These are phyloP conservation scores for Polymixis flavicincta DNA, from an alignment of 2,888 invertebrate genomes.

Conservation along the genomic window DNA sequence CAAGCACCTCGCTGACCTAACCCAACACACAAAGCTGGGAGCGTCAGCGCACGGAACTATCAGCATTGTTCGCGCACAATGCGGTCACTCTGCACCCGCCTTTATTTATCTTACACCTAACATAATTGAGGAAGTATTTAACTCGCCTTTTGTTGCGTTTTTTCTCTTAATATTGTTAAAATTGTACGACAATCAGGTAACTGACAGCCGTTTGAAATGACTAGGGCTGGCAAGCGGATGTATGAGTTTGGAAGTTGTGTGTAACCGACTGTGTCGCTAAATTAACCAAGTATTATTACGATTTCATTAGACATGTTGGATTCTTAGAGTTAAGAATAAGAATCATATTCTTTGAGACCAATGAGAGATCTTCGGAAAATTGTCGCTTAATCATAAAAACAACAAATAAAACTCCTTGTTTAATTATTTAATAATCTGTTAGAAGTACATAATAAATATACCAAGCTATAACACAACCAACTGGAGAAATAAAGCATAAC, in stretches of 20 bases:
- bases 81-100: constrained; percentile 55
- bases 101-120: constrained; percentile 80
- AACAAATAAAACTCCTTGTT: not conserved
- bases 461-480: not conserved
- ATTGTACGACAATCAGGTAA: constrained; percentile 72
- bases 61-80: constrained; percentile 46
- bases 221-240: constrained; percentile 58
- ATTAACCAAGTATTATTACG: not conserved
- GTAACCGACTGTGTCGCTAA: no score
- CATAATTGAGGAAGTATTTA: constrained; percentile 88
- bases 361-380: not conserved
- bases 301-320: not conserved
- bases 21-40: constrained; percentile 20
- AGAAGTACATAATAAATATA: not conserved
- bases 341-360: not conserved
- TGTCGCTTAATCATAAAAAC: not conserved
- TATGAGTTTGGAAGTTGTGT: not conserved
- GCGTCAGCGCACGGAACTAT: constrained; percentile 14
- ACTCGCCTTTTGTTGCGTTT: constrained; percentile 69
- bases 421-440: not conserved
- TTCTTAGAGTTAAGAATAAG: not conserved
- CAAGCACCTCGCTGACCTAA: constrained; percentile 7
- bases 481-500: not conserved
- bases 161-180: constrained; percentile 75
- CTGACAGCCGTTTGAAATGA: constrained; percentile 65